These are phyloP conservation scores for Vultur gryphus DNA, from an alignment of 2,797 vertebrate species.

Conservation along the genomic window DNA sequence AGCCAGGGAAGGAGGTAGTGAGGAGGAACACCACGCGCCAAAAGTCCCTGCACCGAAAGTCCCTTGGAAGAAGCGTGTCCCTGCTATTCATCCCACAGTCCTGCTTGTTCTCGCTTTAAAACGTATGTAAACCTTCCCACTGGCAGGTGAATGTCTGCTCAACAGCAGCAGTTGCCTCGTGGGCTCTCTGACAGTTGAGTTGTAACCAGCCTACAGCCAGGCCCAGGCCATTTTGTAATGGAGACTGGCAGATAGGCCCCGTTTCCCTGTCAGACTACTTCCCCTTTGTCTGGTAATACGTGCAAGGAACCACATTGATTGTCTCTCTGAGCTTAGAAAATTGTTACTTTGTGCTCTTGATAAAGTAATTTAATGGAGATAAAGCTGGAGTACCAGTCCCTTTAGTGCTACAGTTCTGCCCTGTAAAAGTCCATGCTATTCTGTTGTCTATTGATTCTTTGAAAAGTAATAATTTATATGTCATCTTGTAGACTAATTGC, in stretches of 20 bases:
- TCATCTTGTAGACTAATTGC: slow-evolving; percentile 14
- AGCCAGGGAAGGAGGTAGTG: neutral
- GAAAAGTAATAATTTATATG: slow-evolving; percentile 11
- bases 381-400: neutral
- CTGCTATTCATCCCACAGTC: neutral
- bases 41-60: fast-evolving
- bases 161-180: fast-evolving
- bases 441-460: neutral
- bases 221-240: neutral
- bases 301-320: neutral
- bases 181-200: fast-evolving
- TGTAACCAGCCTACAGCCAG: neutral
- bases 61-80: fast-evolving
- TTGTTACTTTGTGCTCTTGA: neutral
- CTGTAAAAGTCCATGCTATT: neutral
- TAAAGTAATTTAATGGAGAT: neutral
- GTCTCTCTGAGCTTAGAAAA: neutral
- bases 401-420: neutral
- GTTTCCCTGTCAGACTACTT: neutral
- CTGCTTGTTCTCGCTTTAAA: neutral
- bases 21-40: fast-evolving
- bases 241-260: neutral
- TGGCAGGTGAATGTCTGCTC: neutral
- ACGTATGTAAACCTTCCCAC: fast-evolving
- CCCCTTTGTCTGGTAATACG: fast-evolving